Evolutionary conservation across 2,113 vertebrate genomes (phyloP), one percentile per base, ranked within the genome.

Genomic region (Scartelaos histophorus): DNA sequence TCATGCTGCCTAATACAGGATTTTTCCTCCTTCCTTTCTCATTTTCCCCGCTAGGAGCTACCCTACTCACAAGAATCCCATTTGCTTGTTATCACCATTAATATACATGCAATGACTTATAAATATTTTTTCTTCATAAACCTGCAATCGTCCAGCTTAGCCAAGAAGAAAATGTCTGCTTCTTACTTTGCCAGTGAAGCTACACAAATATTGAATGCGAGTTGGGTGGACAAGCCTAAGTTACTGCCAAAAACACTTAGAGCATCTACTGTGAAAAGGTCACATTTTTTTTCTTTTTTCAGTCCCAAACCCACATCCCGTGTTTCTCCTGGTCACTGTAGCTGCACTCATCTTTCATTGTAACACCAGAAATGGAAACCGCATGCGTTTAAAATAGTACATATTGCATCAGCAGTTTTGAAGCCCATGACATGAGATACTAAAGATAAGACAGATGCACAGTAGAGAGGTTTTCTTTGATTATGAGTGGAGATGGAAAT

Each of bases 191-290:
- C 64, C 69, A 34, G 22, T 62, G 71, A 19, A 10, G 49, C 24
- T 34, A 60, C 38, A 22, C 60, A 78, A 83, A 86, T 64, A 76
- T 78, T 61, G 81, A 80, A 71, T 80, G 78, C 71, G 77, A 82
- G 84, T 82, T 74, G 60, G 65, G n/a, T 25, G 38, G 53, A 80
- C 73, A 71, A 71, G 77, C 60, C 78, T 65, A 84, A 82, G 69
- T 46, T 9, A 7, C 61, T 71, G 83, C 81, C 88, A 82, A 60
- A 74, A 84, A 71, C 35, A 45, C 74, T 87, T 83, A 86, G 73
- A 74, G 87, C 78, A 76, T 62, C 6, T 57, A 73, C 69, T 51
- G 66, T 89, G 89, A 89, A 89, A 89, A 91, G 89, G 87, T 89
- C 89, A 87, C 47, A 0, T 61, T 61, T 34, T n/a, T 29, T 34